Evolutionary conservation across 2,797 vertebrate species (phyloP).

Genomic region (Leuciscus waleckii): DNA sequence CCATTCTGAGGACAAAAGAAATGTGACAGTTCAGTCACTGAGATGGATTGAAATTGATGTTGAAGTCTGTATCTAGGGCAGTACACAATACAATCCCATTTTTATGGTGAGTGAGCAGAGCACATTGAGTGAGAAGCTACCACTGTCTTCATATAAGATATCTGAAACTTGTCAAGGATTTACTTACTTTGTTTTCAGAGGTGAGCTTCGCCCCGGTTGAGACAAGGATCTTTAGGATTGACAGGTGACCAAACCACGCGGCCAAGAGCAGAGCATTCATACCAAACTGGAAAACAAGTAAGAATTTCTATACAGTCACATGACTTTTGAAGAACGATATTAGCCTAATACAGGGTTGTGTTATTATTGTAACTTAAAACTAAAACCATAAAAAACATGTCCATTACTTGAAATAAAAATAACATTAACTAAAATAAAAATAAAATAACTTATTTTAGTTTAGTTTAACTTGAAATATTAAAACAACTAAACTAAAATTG

Average conservation of each 20-base stretch:
- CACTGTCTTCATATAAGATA: background rate
- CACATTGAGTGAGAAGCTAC: background rate
- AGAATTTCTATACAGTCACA: background rate
- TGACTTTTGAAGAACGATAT: background rate
- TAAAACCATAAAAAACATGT: background rate
- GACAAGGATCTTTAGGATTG: conserved; percentile 85
- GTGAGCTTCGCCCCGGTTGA: conserved; percentile 86
- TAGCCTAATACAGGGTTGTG: background rate
- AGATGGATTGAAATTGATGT: background rate
- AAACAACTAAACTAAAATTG: background rate
- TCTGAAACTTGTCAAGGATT: background rate
- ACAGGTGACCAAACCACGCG: conserved; percentile 91
- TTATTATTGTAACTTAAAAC: background rate
- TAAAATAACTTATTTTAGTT: background rate
- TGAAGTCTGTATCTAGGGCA: conserved; percentile 15
- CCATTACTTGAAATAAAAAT: background rate
- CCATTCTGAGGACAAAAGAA: conserved; percentile 76
- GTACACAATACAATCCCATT: background rate
- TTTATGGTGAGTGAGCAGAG: background rate
- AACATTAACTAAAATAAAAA: background rate
- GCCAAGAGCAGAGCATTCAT: conserved; percentile 91
- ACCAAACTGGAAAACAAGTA: conserved; percentile 81
- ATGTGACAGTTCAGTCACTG: background rate
- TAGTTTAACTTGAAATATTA: background rate
- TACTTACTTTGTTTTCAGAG: conserved; percentile 84